Conservation (phyloP, 2,888 invertebrate genomes). For the Elegia similella region DNA sequence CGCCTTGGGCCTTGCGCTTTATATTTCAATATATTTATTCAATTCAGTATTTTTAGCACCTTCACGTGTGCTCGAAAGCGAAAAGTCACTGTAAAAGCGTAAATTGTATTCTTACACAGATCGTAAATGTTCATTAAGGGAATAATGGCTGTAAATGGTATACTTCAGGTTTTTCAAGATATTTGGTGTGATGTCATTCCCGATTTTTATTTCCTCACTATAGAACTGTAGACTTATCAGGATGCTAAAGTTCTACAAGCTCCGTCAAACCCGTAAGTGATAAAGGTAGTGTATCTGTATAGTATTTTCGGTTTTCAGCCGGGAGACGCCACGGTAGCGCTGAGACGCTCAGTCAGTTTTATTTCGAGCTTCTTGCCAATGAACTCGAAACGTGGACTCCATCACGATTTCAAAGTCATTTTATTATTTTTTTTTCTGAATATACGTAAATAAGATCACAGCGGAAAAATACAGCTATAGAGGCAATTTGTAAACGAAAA, state of each 20-base stretch:
- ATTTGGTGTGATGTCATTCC: too few relatives aligned
- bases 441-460: background rate
- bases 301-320: constrained; percentile 18
- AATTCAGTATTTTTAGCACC: constrained; percentile 26
- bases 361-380: constrained; percentile 56
- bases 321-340: constrained; percentile 24
- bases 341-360: constrained; percentile 38
- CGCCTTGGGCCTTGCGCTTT: background rate
- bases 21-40: constrained; percentile 9
- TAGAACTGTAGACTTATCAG: too few relatives aligned
- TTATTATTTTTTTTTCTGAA: background rate
- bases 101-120: too few relatives aligned
- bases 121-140: too few relatives aligned
- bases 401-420: background rate
- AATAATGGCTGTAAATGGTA: too few relatives aligned
- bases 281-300: too few relatives aligned
- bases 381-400: constrained; percentile 33
- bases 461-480: background rate
- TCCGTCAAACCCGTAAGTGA: too few relatives aligned
- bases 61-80: too few relatives aligned
- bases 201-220: too few relatives aligned
- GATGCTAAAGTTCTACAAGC: too few relatives aligned
- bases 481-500: constrained; percentile 1
- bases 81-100: too few relatives aligned
- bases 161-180: too few relatives aligned